phyloP scores from a whole-genome alignment of 2,113 vertebrate species.

The Hemibagrus wyckioides region DNA sequence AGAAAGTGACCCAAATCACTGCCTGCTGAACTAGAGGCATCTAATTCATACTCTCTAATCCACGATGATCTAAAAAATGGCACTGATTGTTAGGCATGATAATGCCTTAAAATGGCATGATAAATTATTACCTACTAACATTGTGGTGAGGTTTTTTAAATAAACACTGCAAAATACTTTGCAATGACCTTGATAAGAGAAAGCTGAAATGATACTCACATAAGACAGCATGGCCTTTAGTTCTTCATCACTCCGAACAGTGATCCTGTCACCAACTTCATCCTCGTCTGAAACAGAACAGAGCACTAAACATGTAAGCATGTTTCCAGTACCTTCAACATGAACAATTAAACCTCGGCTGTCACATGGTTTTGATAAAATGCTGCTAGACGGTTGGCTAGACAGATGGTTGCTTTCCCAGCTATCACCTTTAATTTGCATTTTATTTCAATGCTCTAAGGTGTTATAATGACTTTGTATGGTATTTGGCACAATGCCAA shows the following conservation, averaged over 20 bases:
- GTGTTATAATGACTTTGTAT: neutral
- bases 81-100: neutral
- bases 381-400: neutral
- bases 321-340: neutral
- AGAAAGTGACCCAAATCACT: neutral
- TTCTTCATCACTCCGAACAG: slow-evolving; percentile 96
- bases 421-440: neutral
- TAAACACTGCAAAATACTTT: neutral
- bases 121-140: neutral
- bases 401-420: neutral
- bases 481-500: neutral
- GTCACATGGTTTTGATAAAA: neutral
- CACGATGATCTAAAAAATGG: neutral
- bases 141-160: neutral
- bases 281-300: slow-evolving; percentile 86
- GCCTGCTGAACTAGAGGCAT: neutral
- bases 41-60: neutral
- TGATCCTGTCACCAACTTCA: slow-evolving; percentile 98
- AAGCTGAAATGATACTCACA: slow-evolving; percentile 76
- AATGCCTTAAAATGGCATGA: too few species aligned
- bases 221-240: slow-evolving; percentile 99
- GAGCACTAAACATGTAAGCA: neutral
- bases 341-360: too few species aligned
- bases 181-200: neutral
- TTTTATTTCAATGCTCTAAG: neutral